Conservation (phyloP, 2,888 invertebrate genomes). For the Euplexia lucipara region DNA sequence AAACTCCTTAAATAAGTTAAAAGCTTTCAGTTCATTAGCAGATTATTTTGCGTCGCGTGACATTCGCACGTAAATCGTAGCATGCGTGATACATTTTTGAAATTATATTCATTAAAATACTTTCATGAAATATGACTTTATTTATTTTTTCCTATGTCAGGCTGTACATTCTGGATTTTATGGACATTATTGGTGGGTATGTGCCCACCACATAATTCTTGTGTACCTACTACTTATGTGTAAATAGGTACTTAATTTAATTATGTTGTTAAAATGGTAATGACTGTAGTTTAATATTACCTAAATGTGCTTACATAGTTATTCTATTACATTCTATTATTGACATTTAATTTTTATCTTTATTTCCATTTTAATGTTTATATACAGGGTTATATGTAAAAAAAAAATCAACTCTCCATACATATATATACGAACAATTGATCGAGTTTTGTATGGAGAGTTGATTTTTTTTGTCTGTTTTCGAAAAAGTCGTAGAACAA, state of each 20-base stretch:
- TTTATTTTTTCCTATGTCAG: conserved; percentile 64
- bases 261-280: conserved; percentile 1
- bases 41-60: conserved; percentile 80
- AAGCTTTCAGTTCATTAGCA: conserved; percentile 79
- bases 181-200: conserved; percentile 8
- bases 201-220: background rate
- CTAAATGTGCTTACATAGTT: too few relatives aligned
- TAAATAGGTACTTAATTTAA: background rate
- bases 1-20: conserved; percentile 71
- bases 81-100: conserved; percentile 76
- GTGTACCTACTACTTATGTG: background rate
- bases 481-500: too few relatives aligned
- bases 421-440: too few relatives aligned
- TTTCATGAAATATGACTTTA: conserved; percentile 71
- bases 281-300: background rate
- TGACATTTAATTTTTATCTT: too few relatives aligned
- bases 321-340: too few relatives aligned
- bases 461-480: too few relatives aligned
- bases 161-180: conserved; percentile 30
- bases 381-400: too few relatives aligned
- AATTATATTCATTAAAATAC: conserved; percentile 76
- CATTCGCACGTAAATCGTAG: conserved; percentile 68
- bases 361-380: too few relatives aligned
- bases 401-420: too few relatives aligned
- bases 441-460: too few relatives aligned